phyloP scores from a whole-genome alignment of 2,113 vertebrate species.

The Rattus rattus region DNA sequence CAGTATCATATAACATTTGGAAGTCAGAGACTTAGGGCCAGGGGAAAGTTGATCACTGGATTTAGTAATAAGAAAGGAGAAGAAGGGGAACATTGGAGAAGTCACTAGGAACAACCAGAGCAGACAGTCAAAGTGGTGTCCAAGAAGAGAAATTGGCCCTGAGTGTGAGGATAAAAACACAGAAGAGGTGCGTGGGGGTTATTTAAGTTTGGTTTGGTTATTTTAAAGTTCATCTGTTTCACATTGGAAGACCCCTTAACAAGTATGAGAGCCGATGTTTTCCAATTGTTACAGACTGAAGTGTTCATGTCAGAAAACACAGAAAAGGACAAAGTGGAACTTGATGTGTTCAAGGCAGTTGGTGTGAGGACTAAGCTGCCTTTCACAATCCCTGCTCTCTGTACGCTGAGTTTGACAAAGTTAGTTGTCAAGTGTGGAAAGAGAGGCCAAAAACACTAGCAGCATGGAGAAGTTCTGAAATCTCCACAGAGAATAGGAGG shows the following conservation, averaged over 20 bases:
- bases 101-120: background rate
- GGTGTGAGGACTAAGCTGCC: background rate
- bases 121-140: background rate
- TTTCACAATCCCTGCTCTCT: background rate
- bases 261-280: background rate
- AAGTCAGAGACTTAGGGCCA: background rate
- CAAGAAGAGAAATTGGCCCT: background rate
- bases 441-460: slow-evolving; percentile 35
- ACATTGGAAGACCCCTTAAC: background rate
- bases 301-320: background rate
- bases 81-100: background rate
- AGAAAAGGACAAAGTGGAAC: background rate
- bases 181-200: rapidly evolving
- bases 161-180: background rate
- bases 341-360: background rate
- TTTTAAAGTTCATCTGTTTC: background rate
- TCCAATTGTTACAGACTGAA: background rate
- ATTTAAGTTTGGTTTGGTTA: background rate
- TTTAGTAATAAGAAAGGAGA: background rate
- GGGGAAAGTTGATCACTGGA: background rate
- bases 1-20: background rate
- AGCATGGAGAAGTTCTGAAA: background rate
- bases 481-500: background rate
- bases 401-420: background rate
- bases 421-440: background rate